phyloP scores from a whole-genome alignment of 2,888 invertebrate genomes.

The Falcaria lacertinaria region DNA sequence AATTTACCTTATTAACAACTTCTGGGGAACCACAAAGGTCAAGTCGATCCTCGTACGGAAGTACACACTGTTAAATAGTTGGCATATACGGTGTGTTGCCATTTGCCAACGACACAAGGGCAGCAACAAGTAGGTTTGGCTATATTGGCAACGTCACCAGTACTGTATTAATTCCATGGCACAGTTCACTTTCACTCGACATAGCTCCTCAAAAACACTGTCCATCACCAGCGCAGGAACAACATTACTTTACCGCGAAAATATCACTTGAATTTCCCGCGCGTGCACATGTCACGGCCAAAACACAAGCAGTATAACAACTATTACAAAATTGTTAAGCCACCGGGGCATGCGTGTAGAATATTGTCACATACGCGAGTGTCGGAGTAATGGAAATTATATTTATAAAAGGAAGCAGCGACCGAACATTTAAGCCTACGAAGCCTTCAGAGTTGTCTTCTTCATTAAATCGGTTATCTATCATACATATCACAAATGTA shows the following conservation, averaged over 20 bases:
- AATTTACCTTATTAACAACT: conserved; percentile 14
- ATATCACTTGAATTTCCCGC: conserved; percentile 57
- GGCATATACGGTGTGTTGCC: conserved; percentile 55
- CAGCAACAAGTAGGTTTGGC: conserved; percentile 24
- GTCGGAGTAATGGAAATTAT: not conserved
- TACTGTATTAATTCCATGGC: conserved; percentile 44
- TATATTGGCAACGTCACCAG: conserved; percentile 48
- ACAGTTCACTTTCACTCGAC: conserved; percentile 60
- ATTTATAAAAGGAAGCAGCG: not conserved
- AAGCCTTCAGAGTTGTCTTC: conserved; percentile 15
- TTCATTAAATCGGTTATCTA: conserved; percentile 31
- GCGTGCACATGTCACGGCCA: conserved; percentile 60
- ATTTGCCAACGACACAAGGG: conserved; percentile 64
- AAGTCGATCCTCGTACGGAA: conserved; percentile 33
- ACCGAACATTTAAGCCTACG: not conserved
- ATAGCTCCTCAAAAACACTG: conserved; percentile 28
- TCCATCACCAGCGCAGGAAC: conserved; percentile 15
- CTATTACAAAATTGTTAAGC: not conserved
- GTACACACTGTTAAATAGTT: conserved; percentile 44
- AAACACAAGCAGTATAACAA: conserved; percentile 22
- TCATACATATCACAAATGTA: conserved; percentile 28
- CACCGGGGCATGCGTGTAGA: not conserved
- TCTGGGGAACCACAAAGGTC: conserved; percentile 8
- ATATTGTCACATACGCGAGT: conserved; percentile 18
- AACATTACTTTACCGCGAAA: conserved; percentile 10